Conservation (phyloP, 2,888 invertebrate species). For the Brenthis daphne region DNA sequence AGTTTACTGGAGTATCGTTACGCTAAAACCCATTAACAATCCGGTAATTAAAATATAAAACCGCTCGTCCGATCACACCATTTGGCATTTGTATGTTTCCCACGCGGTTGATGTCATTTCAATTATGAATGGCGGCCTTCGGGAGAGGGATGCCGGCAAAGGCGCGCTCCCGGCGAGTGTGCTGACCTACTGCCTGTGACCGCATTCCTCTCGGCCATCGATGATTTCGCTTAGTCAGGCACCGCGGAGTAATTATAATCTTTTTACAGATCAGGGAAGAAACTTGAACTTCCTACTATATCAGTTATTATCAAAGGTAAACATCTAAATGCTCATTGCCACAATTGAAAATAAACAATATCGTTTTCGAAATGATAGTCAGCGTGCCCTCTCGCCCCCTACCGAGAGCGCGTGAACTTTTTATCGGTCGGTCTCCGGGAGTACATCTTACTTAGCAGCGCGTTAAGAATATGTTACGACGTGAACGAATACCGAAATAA, state of each 20-base stretch:
- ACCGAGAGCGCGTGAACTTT: constrained; percentile 74
- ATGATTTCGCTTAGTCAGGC: constrained; percentile 69
- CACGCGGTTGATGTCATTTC: constrained; percentile 80
- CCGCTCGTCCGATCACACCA: constrained; percentile 67
- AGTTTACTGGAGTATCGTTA: constrained; percentile 60
- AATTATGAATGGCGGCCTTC: constrained; percentile 70
- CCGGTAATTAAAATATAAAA: constrained; percentile 57
- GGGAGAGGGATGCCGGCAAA: constrained; percentile 54
- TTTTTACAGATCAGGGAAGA: constrained; percentile 38
- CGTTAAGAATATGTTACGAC: constrained; percentile 13
- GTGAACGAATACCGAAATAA: constrained; percentile 17
- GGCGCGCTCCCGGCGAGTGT: constrained; percentile 56
- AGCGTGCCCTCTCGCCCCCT: constrained; percentile 70
- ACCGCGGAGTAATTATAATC: constrained; percentile 51
- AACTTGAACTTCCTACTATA: constrained; percentile 7
- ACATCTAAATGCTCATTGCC: constrained; percentile 73
- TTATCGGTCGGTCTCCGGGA: constrained; percentile 59
- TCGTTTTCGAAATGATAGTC: constrained; percentile 68
- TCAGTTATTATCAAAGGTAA: constrained; percentile 65
- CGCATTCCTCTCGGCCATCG: constrained; percentile 54
- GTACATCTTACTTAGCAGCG: constrained; percentile 45
- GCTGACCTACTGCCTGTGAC: constrained; percentile 69
- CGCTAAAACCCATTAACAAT: constrained; percentile 67
- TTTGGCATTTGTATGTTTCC: constrained; percentile 72
- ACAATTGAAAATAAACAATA: constrained; percentile 77